A percentile compares a stretch with the other conserved stretches of the same genome.
Evolutionary conservation across 2,888 invertebrate species (phyloP).

Genomic region (Anthophora plumipes): DNA sequence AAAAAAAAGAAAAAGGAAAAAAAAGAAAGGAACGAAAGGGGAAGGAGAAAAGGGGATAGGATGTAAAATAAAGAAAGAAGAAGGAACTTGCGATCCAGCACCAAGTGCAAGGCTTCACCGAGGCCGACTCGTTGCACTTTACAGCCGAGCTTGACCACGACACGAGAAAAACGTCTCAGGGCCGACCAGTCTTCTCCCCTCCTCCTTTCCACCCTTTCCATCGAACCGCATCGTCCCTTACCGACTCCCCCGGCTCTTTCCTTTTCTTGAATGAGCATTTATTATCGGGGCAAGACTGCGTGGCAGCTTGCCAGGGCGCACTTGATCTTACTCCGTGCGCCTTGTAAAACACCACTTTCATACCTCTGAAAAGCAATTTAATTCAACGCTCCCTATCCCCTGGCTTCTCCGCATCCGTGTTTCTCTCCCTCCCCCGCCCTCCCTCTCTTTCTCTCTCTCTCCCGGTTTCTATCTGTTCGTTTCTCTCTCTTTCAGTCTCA

Average conservation of each 20-base stretch:
- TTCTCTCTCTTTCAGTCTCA: not conserved
- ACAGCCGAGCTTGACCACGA: conserved; percentile 72
- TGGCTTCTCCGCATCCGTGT: conserved; percentile 9
- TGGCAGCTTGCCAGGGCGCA: conserved; percentile 74
- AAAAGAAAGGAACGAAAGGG: not conserved
- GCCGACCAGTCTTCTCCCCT: conserved; percentile 66
- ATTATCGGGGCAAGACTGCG: conserved; percentile 72
- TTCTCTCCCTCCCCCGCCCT: conserved; percentile 7
- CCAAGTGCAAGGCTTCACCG: conserved; percentile 70
- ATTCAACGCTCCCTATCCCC: conserved; percentile 65
- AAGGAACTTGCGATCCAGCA: conserved; percentile 54
- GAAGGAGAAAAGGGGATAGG: not conserved
- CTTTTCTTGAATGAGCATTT: conserved; percentile 75
- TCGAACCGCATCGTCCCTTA: conserved; percentile 52
- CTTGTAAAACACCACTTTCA: conserved; percentile 75
- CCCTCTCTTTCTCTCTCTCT: too few species aligned
- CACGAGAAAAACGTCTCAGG: conserved; percentile 74
- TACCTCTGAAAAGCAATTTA: conserved; percentile 76
- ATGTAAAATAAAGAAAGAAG: not conserved
- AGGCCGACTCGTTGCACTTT: conserved; percentile 75
- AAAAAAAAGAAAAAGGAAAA: too few species aligned
- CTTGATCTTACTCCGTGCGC: conserved; percentile 74
- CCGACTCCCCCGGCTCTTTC: conserved; percentile 52
- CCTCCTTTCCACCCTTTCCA: conserved; percentile 36
- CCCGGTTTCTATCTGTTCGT: too few species aligned